phyloP scores from a whole-genome alignment of 2,797 vertebrate species.

The Avahi laniger region DNA sequence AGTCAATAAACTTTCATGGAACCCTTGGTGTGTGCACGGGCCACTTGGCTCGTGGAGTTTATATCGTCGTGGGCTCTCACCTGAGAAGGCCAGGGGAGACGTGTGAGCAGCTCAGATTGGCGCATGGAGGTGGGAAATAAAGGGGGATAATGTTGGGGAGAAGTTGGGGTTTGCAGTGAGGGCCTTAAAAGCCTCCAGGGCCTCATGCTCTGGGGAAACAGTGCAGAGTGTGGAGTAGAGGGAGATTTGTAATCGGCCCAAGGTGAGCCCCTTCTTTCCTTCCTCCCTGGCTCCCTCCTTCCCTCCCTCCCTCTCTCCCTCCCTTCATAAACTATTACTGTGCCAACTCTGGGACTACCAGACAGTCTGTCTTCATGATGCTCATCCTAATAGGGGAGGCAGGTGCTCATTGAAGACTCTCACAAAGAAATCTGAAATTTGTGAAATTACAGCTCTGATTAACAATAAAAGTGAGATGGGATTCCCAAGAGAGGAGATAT shows the following conservation, averaged over 20 bases:
- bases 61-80: accelerated
- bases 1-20: accelerated
- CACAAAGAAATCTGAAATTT: neutral
- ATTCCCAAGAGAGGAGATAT: neutral
- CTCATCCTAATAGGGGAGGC: neutral
- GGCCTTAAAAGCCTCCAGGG: neutral
- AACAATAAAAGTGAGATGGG: neutral
- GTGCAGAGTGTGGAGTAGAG: neutral
- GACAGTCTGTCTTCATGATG: neutral
- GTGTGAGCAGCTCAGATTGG: accelerated
- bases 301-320: neutral
- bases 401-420: neutral
- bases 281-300: neutral
- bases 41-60: accelerated
- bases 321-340: neutral
- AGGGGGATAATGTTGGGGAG: neutral
- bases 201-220: neutral
- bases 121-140: accelerated
- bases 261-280: neutral
- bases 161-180: neutral
- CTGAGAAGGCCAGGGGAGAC: too few species aligned
- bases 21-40: accelerated
- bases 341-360: neutral
- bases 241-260: neutral
- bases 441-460: neutral